Conservation (phyloP, 2,113 vertebrate species). For the Xerus inauris region DNA sequence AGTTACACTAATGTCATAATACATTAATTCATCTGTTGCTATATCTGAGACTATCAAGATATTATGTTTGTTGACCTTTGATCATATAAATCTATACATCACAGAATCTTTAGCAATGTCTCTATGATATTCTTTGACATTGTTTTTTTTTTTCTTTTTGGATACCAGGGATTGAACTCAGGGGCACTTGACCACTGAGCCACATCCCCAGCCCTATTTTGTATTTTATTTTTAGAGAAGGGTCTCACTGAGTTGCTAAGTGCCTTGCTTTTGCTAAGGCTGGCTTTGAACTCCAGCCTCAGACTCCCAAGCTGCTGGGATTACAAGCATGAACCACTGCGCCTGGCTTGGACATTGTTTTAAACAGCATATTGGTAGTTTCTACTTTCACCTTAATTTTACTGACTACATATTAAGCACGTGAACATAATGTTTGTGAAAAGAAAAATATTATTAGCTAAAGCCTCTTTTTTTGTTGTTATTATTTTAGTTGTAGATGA, state of each 20-base stretch:
- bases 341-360: conserved; percentile 33
- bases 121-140: not conserved
- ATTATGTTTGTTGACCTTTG: conserved; percentile 1
- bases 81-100: not conserved
- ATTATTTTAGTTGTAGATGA: too few species aligned
- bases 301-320: too few species aligned
- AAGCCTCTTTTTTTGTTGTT: not conserved
- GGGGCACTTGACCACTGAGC: too few species aligned
- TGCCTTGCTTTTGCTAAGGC: too few species aligned
- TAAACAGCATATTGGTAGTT: conserved; percentile 14
- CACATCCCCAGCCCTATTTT: too few species aligned
- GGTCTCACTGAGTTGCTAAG: too few species aligned
- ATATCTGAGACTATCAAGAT: not conserved
- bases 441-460: not conserved
- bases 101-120: not conserved
- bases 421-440: not conserved
- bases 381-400: conserved; percentile 23
- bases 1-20: not conserved
- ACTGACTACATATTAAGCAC: not conserved
- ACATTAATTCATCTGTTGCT: not conserved
- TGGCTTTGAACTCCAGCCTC: too few species aligned
- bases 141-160: too few species aligned
- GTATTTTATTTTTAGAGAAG: too few species aligned
- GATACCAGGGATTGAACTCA: too few species aligned
- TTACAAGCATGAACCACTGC: too few species aligned